Evolutionary conservation across 1,140 invertebrate genomes (phyloP).

Genomic region (Drosophila sucinea): DNA sequence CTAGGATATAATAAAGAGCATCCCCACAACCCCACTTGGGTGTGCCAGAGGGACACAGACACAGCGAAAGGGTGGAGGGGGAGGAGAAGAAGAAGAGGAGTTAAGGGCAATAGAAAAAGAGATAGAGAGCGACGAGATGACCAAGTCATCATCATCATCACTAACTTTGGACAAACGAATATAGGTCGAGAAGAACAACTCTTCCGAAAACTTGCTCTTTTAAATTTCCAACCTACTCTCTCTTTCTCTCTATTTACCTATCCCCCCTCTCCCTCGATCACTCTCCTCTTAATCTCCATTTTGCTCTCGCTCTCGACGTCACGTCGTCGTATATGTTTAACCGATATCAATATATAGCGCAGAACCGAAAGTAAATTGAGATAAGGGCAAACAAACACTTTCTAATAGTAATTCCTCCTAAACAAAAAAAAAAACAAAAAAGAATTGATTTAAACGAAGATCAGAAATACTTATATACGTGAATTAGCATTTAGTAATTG

Average conservation of each 20-base stretch:
- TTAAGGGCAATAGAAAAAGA: neutral
- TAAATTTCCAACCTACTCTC: neutral
- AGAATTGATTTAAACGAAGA: neutral
- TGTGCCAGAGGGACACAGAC: neutral
- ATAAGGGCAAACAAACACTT: neutral
- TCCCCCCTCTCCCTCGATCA: neutral
- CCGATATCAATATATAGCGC: neutral
- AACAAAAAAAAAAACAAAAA: neutral
- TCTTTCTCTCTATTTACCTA: neutral
- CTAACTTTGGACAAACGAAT: neutral
- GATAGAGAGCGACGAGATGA: neutral
- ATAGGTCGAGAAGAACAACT: neutral
- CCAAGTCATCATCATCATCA: neutral
- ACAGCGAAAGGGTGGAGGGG: neutral
- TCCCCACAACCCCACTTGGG: neutral
- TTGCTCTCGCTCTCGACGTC: neutral
- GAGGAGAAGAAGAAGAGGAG: neutral
- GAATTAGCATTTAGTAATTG: slow-evolving; percentile 36
- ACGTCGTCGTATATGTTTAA: neutral
- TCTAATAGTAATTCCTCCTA: slow-evolving; percentile 14
- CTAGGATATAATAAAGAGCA: slow-evolving; percentile 8
- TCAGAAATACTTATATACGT: slow-evolving; percentile 32
- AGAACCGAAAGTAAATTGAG: too few species aligned
- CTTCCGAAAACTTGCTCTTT: neutral
- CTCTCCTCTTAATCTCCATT: neutral